Base-by-base conservation (phyloP, 2,888 invertebrate genomes). In the Pterobdella sp. region DNA sequence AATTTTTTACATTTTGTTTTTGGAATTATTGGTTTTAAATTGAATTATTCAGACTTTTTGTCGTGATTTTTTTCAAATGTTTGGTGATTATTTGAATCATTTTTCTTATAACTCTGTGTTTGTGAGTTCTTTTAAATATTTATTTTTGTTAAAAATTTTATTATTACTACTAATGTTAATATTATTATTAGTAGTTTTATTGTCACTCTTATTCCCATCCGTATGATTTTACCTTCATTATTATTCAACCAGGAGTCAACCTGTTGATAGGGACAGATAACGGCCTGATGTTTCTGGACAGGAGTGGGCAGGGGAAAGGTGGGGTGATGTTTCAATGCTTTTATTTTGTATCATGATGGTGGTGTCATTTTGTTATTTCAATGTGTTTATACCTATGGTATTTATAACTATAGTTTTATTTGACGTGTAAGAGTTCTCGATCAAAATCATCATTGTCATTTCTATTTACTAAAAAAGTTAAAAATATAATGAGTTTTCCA, bases 261-360 rank as follows among this genome's bases (percentile, higher is more conserved):
- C 87, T 99, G 79, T 87, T 99, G 76, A 98, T 99, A 84, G 98
- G 98, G 69, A 98, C 98, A 26, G 98, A 98, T 86, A 95, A 94
- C 85, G 98, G 97, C 77, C 87, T 99, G 80, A 96, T 98, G 95
- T 87, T 99, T 77, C 86, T 99, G 80, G 98, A 99, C 86, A 89
- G 98, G 79, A 95, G 95, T 79, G 98, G 98, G 34, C 97, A 98
- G 36, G 78, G 77, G 35, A 78, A 77, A 77, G 77, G 78, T 77
- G 32, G 31, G 72, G 60, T 22, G 35, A 7, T 2, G 56, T 31
- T 7, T 56, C 18, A 42, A 36, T 68, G 1, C 1, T 66, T 66
- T n/a, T 34, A n/a, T n/a, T n/a, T n/a, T n/a, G n/a, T n/a, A n/a
- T n/a, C n/a, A n/a, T n/a, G n/a, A n/a, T n/a, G n/a, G n/a, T n/a